Percentiles rank a stretch among this genome's conserved stretches.
phyloP scores from a whole-genome alignment of 2,888 invertebrate genomes.

The Rotaria macrura region DNA sequence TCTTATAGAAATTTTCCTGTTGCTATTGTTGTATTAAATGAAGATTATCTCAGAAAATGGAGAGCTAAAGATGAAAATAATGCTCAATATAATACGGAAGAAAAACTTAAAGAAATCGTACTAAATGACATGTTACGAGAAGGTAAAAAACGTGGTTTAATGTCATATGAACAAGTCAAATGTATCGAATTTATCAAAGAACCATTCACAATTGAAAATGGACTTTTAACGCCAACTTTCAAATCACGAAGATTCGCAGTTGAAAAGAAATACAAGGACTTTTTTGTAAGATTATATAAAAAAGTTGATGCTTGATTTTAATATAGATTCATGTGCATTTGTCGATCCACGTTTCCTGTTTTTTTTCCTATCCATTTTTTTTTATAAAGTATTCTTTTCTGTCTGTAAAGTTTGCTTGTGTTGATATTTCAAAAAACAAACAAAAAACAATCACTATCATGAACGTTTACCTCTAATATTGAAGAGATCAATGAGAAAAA shows the following conservation, averaged over 20 bases:
- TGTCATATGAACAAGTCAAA: conserved; percentile 30
- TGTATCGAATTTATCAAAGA: conserved; percentile 27
- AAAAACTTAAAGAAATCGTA: conserved; percentile 10
- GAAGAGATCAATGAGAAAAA: background rate
- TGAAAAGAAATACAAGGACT: conserved; percentile 18
- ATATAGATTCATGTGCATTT: background rate
- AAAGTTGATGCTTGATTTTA: background rate
- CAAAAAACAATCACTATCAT: background rate
- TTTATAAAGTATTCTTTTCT: background rate
- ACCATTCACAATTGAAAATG: conserved; percentile 30
- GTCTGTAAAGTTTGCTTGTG: background rate
- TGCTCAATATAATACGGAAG: background rate
- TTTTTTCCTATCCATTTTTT: background rate
- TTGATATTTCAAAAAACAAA: background rate
- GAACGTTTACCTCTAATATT: background rate
- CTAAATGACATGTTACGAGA: conserved; percentile 20
- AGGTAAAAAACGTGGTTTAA: conserved; percentile 26
- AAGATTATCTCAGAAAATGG: conserved; percentile 17
- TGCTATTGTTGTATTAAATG: conserved; percentile 26
- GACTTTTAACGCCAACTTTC: conserved; percentile 30
- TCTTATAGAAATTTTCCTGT: conserved; percentile 29
- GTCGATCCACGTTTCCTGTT: background rate
- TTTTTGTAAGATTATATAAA: conserved; percentile 15
- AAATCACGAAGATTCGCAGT: conserved; percentile 26
- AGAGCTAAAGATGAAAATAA: background rate